Conservation (phyloP, 2,113 vertebrate genomes). For the Pan troglodytes region NHGRI_mPanTro3-v2.1_pri NC_072401.2:166101001-166101500, state of each 20-base stretch:
- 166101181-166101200: neutral
- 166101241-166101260: neutral
- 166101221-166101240: neutral
- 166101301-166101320: neutral
- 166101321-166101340: neutral
- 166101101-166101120: neutral
- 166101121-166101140: neutral
- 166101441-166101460: neutral
- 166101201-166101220: neutral
- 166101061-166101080: neutral
- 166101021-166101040: neutral
- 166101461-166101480: neutral
- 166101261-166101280: neutral
- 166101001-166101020: neutral
- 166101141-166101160: neutral
- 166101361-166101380: neutral
- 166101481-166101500: neutral
- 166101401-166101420: neutral
- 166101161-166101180: neutral
- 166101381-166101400: neutral
- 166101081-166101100: neutral
- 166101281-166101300: neutral
- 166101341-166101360: neutral
- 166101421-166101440: neutral
- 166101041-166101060: neutral